Base-by-base conservation (phyloP, 1,140 invertebrate species). In the Notospermus geniculatus region DNA sequence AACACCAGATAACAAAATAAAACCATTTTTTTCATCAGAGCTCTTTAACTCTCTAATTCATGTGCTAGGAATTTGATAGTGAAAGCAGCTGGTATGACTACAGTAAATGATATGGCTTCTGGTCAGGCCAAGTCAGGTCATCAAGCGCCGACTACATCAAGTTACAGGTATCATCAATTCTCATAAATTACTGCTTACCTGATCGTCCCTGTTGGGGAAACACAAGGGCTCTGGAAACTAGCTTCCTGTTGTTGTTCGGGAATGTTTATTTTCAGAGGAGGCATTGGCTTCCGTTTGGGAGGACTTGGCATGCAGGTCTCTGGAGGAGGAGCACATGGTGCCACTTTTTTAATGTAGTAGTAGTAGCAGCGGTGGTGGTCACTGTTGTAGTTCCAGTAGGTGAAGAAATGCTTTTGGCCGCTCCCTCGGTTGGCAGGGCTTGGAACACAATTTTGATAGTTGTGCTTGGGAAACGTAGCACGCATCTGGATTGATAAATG, bases 371-470 rank as follows among this genome's bases (percentile, higher is more conserved):
- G 46, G 25, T 50, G 9, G 46, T 50, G 4, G n/a, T 19, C n/a
- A n/a, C 46, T 27, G 46, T 50, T 50, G n/a, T 27, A 4, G 4
- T 27, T 5, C 5, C 25, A 50, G 56, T 50, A 19, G 62, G 53
- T 32, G 46, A 57, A n/a, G 67, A 53, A 22, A 64, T 62, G 50
- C 67, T 69, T 19, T 67, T n/a, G n/a, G n/a, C n/a, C n/a, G n/a
- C 71, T 22, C 86, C 71, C 59, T 81, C 83, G 74, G 93, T 91
- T 61, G 95, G 87, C 71, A 97, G 84, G 43, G 93, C 95, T 82
- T 95, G 91, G 83, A 97, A 97, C 77, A 90, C 86, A 64, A 98
- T 87, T 69, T 92, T 89, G 78, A 97, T 97, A 79, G 92, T 97
- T 80, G 95, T 98, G 80, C 93, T 97, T 50, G 95, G 95, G 84